phyloP scores from a whole-genome alignment of 2,113 vertebrate species.

The Mustelus asterias region DNA sequence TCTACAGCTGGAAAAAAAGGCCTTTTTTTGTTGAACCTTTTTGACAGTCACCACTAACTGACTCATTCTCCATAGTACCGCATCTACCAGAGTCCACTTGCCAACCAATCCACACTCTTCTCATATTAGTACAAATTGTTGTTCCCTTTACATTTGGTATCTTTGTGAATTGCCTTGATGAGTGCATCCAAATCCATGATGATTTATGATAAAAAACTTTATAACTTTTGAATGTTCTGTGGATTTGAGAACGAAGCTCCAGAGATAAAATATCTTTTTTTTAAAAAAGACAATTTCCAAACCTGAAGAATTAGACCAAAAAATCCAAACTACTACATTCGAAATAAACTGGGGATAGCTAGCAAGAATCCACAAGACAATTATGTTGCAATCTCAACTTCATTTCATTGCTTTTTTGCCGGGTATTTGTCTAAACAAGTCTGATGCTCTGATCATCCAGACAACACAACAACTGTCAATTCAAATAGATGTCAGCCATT shows the following conservation, averaged over 20 bases:
- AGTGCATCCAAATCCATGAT: not conserved
- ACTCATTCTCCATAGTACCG: too few relatives aligned
- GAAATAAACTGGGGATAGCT: not conserved
- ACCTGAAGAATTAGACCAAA: not conserved
- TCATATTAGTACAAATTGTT: too few relatives aligned
- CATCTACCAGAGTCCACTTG: too few relatives aligned
- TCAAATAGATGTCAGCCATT: not conserved
- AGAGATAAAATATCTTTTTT: not conserved
- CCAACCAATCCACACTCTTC: too few relatives aligned
- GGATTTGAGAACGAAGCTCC: not conserved
- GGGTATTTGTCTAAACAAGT: conserved; percentile 2
- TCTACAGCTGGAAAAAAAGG: too few relatives aligned
- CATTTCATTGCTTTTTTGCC: too few relatives aligned
- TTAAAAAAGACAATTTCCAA: not conserved
- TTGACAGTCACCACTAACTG: too few relatives aligned
- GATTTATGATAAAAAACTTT: not conserved
- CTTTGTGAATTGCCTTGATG: too few relatives aligned
- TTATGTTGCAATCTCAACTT: not conserved
- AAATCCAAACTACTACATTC: not conserved
- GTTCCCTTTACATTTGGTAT: too few relatives aligned
- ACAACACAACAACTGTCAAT: conserved; percentile 1
- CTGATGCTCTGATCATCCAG: not conserved
- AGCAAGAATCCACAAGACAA: not conserved
- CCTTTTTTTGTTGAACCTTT: too few relatives aligned
- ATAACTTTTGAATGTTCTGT: not conserved